Conservation (phyloP, 2,113 vertebrate genomes). For the Ceyx margarethae region DNA sequence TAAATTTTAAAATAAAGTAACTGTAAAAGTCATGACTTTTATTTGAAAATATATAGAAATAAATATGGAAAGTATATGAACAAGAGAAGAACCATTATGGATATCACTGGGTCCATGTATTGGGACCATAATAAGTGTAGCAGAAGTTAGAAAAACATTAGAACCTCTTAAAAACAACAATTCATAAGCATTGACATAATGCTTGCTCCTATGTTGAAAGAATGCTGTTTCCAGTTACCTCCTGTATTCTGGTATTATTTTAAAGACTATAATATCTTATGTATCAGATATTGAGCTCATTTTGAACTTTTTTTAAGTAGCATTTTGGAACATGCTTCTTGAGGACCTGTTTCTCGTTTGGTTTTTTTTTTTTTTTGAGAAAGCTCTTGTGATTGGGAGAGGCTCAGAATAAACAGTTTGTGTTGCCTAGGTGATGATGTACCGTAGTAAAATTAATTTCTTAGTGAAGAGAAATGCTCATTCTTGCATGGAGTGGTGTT, state of each 20-base stretch:
- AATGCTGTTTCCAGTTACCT: fast-evolving
- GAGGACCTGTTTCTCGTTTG: background rate
- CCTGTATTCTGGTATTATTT: background rate
- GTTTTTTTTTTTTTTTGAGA: background rate
- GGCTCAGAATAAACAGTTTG: background rate
- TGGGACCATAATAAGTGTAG: too few species aligned
- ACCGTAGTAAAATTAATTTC: background rate
- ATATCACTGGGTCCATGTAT: background rate
- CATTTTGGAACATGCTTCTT: background rate
- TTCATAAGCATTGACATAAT: background rate
- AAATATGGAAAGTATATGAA: background rate
- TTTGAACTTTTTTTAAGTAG: background rate
- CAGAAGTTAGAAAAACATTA: background rate
- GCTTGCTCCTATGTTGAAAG: background rate
- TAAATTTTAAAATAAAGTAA: background rate
- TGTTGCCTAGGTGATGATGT: background rate
- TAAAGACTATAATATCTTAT: background rate
- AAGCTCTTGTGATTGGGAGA: background rate
- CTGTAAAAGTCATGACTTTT: background rate
- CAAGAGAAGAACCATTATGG: background rate
- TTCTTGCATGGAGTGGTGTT: background rate
- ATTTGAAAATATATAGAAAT: background rate
- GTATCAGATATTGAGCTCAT: background rate
- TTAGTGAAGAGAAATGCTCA: background rate
- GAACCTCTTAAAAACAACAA: background rate